Evolutionary conservation across 2,888 invertebrate genomes (phyloP).

Genomic region (Tiliacea aurago): DNA sequence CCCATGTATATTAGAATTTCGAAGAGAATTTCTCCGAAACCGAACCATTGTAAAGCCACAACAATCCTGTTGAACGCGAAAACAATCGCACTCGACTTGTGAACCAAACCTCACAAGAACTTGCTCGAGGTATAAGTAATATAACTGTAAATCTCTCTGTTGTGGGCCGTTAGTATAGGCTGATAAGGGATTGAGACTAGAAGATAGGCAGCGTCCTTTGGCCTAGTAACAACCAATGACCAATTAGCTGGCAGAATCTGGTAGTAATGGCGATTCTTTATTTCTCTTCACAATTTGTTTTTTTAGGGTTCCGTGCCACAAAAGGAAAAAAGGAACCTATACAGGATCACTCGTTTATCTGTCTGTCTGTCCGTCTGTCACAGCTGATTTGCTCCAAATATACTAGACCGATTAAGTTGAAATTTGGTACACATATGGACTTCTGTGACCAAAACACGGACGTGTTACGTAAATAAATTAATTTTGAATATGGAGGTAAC

Average conservation of each 20-base stretch:
- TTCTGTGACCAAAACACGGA: no score
- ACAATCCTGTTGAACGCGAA: slow-evolving; percentile 41
- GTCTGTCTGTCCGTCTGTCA: no score
- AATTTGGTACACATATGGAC: no score
- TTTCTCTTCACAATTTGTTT: not conserved
- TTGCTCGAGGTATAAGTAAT: slow-evolving; percentile 46
- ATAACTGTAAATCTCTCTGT: slow-evolving; percentile 40
- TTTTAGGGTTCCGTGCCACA: no score
- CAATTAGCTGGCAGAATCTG: not conserved
- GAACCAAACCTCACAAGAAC: slow-evolving; percentile 52
- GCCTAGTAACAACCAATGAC: not conserved
- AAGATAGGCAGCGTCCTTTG: not conserved
- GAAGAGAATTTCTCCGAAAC: slow-evolving; percentile 36
- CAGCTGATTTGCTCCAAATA: no score
- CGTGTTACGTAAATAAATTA: no score
- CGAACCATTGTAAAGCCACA: slow-evolving; percentile 52
- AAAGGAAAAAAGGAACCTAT: no score
- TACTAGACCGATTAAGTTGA: no score
- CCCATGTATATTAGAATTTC: slow-evolving; percentile 12
- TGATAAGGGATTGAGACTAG: slow-evolving; percentile 1
- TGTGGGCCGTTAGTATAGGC: slow-evolving; percentile 7
- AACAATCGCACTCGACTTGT: slow-evolving; percentile 42
- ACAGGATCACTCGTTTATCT: no score
- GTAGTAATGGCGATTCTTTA: not conserved
- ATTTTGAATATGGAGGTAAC: no score